These are phyloP conservation scores for Drosophila rellima DNA, from an alignment of 2,888 invertebrate genomes.

Conservation along the genomic window DNA sequence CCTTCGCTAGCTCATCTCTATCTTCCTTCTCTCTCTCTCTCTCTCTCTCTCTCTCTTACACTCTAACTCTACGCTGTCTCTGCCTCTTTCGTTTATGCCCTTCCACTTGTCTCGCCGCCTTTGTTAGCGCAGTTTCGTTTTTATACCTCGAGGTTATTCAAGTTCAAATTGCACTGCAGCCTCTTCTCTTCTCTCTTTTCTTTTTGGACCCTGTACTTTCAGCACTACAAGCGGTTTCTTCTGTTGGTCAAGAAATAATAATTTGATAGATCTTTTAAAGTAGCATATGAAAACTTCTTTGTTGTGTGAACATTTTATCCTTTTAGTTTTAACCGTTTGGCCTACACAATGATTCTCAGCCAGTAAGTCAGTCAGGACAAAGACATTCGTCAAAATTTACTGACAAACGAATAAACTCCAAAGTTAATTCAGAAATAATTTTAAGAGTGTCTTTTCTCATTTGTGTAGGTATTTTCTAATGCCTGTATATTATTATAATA, in stretches of 20 bases:
- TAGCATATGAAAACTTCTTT: too few relatives aligned
- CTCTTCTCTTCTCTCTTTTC: background rate
- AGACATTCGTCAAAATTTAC: too few relatives aligned
- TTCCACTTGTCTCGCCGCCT: constrained; percentile 44
- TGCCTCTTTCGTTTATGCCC: background rate
- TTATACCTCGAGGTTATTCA: constrained; percentile 71
- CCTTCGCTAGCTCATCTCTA: constrained; percentile 25
- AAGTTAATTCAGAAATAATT: too few relatives aligned
- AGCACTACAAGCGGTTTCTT: background rate
- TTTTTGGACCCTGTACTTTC: background rate
- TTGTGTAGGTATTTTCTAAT: too few relatives aligned
- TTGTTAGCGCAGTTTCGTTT: constrained; percentile 71
- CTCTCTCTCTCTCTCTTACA: constrained; percentile 16
- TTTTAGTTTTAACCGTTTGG: too few relatives aligned
- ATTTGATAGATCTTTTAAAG: too few relatives aligned
- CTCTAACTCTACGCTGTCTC: constrained; percentile 1
- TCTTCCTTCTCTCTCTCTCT: constrained; percentile 15
- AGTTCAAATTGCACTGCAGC: constrained; percentile 58
- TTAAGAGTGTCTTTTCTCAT: too few relatives aligned
- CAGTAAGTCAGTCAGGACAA: too few relatives aligned
- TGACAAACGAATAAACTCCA: too few relatives aligned
- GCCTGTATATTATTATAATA: too few relatives aligned
- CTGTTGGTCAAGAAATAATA: background rate
- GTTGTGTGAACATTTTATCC: too few relatives aligned
- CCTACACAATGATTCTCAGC: too few relatives aligned